Evolutionary conservation across 2,113 vertebrate species (phyloP).

Genomic region (pig (Sus scrofa)): DNA sequence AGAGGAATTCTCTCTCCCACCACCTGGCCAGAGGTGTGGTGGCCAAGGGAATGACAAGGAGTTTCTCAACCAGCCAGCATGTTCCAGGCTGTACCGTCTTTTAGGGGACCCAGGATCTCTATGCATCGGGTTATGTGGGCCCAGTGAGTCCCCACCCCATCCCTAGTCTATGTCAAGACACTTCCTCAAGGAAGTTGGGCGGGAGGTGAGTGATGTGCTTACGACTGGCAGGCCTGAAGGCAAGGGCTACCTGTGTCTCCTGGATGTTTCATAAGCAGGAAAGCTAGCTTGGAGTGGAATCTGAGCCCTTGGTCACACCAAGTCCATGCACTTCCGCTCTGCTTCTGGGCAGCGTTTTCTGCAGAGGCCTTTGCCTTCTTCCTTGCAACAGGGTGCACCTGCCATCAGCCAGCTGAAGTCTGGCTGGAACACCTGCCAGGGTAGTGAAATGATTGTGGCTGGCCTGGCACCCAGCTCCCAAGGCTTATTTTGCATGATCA

Average conservation of each 20-base stretch:
- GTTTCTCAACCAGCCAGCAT: neutral
- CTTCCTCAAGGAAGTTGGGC: neutral
- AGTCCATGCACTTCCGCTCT: neutral
- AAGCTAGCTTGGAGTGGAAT: neutral
- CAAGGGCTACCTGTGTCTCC: neutral
- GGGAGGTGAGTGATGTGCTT: neutral
- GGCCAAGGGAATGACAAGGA: neutral
- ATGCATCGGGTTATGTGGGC: no score
- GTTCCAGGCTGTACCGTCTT: neutral
- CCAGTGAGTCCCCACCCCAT: neutral
- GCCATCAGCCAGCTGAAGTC: neutral
- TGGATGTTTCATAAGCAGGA: neutral
- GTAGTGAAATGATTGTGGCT: neutral
- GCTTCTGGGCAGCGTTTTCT: neutral
- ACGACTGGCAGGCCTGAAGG: neutral
- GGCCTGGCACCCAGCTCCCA: neutral
- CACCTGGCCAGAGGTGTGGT: neutral
- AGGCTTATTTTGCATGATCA: slow-evolving; percentile 36
- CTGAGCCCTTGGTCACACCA: neutral
- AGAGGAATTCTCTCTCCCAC: neutral
- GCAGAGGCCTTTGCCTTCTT: neutral
- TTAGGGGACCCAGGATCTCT: neutral
- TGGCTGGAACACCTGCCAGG: neutral
- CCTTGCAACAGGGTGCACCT: neutral
- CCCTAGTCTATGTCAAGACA: neutral